Evolutionary conservation across 37 sponge, comb jelly and placozoan species (phyloP), one percentile per base, ranked within the genome.

Genomic region (Haliclona indistincta): DNA sequence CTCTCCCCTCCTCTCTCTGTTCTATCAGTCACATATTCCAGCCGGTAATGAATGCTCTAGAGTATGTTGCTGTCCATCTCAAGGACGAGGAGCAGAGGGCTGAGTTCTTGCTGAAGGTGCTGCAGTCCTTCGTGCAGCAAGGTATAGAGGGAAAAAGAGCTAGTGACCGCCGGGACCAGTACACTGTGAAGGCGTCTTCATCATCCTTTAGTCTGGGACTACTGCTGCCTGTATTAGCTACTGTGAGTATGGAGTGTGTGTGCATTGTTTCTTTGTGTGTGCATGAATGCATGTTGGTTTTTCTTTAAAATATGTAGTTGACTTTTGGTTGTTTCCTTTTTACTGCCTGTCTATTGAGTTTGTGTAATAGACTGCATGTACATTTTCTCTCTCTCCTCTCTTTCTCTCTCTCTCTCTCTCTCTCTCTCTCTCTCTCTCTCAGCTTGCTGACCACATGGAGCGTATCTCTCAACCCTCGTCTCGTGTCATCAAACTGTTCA

Each of bases 161-260:
- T 29, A 79, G 77, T 42, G 91, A 90, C n/a, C 58, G 42, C 37
- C 54, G 70, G 23, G 74, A 79, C 1, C 11, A 22, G 32, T 41
- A 40, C 43, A 36, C 25, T 49, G 4, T 83, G 61, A 71, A 93
- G 91, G 91, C 91, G 17, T 79, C 94, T 2, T 81, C 91, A 38
- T 82, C 79, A 43, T 83, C 91, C 0, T 89, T 89, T 71, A 68
- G 80, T 47, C 79, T 81, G 17, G 94, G 94, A 0, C 72, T 93
- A 30, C 78, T 93, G 52, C 66, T 93, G 2, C 91, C 91, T 26
- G 78, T 86, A 22, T 54, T 90, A 29, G 76, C 91, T 10, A 71
- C 77, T 19, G 88, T 90, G 49, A 84, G 90, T 75, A n/a, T n/a
- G n/a, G n/a, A n/a, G n/a, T n/a, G n/a, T n/a, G n/a, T n/a, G n/a